Percentiles rank a stretch among this genome's conserved stretches.
Evolutionary conservation across 1,140 invertebrate genomes (phyloP).

Genomic region (Panulirus ornatus): DNA sequence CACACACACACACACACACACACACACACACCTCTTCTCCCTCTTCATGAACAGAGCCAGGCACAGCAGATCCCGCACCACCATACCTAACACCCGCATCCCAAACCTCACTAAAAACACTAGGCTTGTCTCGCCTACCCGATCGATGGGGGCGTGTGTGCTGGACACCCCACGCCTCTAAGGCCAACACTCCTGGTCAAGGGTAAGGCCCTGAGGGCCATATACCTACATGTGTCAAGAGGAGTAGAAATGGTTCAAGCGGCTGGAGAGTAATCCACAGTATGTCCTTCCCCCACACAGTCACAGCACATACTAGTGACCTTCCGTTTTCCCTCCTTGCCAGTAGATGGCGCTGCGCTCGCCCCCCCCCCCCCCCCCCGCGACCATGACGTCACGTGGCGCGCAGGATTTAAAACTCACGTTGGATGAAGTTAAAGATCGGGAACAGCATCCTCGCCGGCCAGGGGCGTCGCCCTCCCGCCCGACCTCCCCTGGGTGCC

Average conservation of each 20-base stretch:
- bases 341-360: constrained; percentile 42
- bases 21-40: constrained; percentile 2
- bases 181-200: too few relatives aligned
- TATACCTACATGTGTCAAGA: constrained; percentile 47
- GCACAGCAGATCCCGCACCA: too few relatives aligned
- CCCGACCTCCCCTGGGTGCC: too few relatives aligned
- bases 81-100: too few relatives aligned
- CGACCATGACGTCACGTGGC: constrained; percentile 9
- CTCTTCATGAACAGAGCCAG: not conserved
- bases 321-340: constrained; percentile 44
- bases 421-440: too few relatives aligned
- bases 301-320: constrained; percentile 33
- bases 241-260: not conserved
- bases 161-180: too few relatives aligned
- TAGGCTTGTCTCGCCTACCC: not conserved
- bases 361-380: not conserved
- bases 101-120: not conserved
- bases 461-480: too few relatives aligned
- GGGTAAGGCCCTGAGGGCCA: too few relatives aligned
- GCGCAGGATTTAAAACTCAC: constrained; percentile 34
- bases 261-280: constrained; percentile 43
- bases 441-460: too few relatives aligned
- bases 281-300: constrained; percentile 32
- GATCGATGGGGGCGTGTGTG: too few relatives aligned
- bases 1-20: constrained; percentile 32